Evolutionary conservation across 2,113 vertebrate species (phyloP).

Genomic region (Prietella phreatophila): DNA sequence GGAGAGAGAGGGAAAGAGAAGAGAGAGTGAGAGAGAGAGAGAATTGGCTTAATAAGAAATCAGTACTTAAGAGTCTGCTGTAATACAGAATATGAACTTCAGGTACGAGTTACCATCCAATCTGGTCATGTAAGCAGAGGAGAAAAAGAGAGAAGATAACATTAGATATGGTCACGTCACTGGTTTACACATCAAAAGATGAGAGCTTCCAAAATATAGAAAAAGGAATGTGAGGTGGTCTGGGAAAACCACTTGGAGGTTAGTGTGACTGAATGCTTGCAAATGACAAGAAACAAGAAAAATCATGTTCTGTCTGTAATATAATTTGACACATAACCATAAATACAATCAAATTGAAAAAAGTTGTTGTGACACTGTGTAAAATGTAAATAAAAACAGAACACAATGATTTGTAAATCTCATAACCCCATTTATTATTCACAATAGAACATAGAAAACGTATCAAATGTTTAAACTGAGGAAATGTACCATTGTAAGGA

Average conservation of each 20-base stretch:
- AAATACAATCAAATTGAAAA: too few species aligned
- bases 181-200: not conserved
- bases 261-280: not conserved
- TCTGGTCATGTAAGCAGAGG: constrained; percentile 83
- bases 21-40: constrained; percentile 37
- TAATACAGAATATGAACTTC: not conserved
- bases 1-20: not conserved
- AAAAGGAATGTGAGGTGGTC: not conserved
- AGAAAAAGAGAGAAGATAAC: constrained; percentile 62
- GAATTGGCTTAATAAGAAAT: constrained; percentile 36
- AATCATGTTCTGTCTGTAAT: not conserved
- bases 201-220: not conserved
- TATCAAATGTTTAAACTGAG: too few species aligned
- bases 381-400: too few species aligned
- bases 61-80: not conserved
- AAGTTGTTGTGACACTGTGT: too few species aligned
- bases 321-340: not conserved
- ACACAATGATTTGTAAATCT: too few species aligned
- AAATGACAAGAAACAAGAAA: not conserved
- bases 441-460: too few species aligned
- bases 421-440: too few species aligned
- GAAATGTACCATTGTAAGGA: too few species aligned
- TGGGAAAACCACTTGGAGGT: not conserved
- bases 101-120: constrained; percentile 92
- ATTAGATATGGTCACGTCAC: not conserved